phyloP scores from a whole-genome alignment of 1,140 invertebrate genomes.

The Platyura marginata region DNA sequence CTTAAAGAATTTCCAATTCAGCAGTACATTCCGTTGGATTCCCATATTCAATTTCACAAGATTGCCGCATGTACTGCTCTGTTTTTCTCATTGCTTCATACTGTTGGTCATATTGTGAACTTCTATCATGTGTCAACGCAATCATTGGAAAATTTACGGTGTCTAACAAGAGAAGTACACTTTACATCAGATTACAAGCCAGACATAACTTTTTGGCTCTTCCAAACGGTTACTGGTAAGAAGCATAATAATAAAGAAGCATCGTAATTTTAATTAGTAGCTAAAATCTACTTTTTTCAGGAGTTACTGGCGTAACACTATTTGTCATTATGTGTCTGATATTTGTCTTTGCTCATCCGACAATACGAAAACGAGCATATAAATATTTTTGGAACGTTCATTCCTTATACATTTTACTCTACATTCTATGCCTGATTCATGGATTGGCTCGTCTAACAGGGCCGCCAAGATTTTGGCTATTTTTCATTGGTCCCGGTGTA shows the following conservation, averaged over 20 bases:
- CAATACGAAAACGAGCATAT: slow-evolving; percentile 83
- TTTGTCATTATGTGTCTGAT: slow-evolving; percentile 91
- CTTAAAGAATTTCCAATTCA: slow-evolving; percentile 93
- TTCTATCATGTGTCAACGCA: slow-evolving; percentile 98
- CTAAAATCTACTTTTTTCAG: slow-evolving; percentile 28
- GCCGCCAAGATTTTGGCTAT: slow-evolving; percentile 86
- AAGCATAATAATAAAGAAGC: background rate
- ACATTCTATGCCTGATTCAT: slow-evolving; percentile 80
- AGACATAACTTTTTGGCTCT: slow-evolving; percentile 86
- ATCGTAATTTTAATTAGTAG: slow-evolving; percentile 2
- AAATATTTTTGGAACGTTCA: slow-evolving; percentile 98
- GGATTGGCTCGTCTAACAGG: slow-evolving; percentile 88
- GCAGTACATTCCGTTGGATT: slow-evolving; percentile 94
- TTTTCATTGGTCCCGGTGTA: slow-evolving; percentile 84
- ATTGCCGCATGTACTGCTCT: slow-evolving; percentile 92
- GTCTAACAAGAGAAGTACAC: slow-evolving; percentile 84
- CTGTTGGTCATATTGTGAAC: slow-evolving; percentile 93
- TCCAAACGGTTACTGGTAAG: slow-evolving; percentile 81
- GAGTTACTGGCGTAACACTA: slow-evolving; percentile 83
- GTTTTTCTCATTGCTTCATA: slow-evolving; percentile 84
- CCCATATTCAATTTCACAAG: slow-evolving; percentile 97
- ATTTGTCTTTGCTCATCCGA: slow-evolving; percentile 92
- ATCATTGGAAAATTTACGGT: slow-evolving; percentile 82
- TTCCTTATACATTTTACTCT: slow-evolving; percentile 78
- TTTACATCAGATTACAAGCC: slow-evolving; percentile 84